Evolutionary conservation across 2,888 invertebrate genomes (phyloP).

Genomic region (Athetis lepigone): DNA sequence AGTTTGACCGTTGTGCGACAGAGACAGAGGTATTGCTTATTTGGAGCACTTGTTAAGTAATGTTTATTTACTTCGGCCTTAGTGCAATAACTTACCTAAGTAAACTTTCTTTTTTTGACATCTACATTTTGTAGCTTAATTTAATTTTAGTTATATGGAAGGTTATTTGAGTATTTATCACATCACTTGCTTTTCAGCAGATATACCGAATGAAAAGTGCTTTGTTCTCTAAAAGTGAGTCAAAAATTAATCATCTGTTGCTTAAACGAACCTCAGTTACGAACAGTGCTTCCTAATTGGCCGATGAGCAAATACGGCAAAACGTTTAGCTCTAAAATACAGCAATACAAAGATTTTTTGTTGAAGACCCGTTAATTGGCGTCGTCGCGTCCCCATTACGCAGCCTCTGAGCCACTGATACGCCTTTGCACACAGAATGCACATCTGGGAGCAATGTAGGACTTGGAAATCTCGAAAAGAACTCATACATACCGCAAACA

Average conservation of each 20-base stretch:
- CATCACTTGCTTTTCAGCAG: not conserved
- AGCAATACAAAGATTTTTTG: conserved; percentile 68
- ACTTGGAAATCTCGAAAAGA: conserved; percentile 63
- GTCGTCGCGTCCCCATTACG: conserved; percentile 82
- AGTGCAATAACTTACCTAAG: not conserved
- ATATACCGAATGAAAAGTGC: not conserved
- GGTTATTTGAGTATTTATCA: too few species aligned
- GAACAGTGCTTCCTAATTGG: conserved; percentile 44
- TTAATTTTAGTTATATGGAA: not conserved
- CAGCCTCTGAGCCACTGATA: conserved; percentile 81
- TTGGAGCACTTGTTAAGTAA: too few species aligned
- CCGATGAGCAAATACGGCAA: conserved; percentile 46
- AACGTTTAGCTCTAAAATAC: conserved; percentile 54
- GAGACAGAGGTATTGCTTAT: too few species aligned
- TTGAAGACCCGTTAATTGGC: conserved; percentile 83
- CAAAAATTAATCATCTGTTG: conserved; percentile 35
- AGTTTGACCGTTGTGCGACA: too few species aligned
- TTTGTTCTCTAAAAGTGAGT: conserved; percentile 34
- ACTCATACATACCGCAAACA: conserved; percentile 27
- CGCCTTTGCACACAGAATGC: conserved; percentile 84
- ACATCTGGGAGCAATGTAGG: conserved; percentile 89
- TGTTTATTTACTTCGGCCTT: too few species aligned
- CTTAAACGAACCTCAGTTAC: conserved; percentile 34
- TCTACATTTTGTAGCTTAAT: not conserved
- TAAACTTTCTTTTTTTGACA: not conserved